Conservation (phyloP, 2,113 vertebrate genomes). For the Ophthalmolycus amberensis region DNA sequence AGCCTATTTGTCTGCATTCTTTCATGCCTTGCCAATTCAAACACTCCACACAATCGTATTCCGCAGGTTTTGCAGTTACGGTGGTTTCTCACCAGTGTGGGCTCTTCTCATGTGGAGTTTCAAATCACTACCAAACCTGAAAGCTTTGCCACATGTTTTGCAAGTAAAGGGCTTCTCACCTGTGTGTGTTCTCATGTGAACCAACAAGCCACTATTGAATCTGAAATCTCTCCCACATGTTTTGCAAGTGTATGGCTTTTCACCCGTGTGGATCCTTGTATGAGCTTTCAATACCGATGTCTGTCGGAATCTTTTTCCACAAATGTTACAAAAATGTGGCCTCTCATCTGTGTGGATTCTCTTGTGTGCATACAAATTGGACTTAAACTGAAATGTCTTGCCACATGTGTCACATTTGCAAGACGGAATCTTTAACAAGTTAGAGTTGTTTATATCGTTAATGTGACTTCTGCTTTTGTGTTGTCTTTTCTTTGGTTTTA, state of each 20-base stretch:
- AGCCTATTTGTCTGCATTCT: background rate
- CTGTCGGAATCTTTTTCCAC: background rate
- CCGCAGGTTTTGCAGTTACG: background rate
- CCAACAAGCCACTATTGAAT: background rate
- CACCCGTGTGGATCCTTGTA: background rate
- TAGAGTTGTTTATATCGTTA: background rate
- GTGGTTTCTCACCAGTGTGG: background rate
- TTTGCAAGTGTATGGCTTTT: background rate
- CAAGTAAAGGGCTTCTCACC: background rate
- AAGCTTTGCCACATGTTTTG: background rate
- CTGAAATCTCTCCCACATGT: background rate
- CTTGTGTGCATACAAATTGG: background rate
- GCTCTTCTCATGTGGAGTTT: background rate
- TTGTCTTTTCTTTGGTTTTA: too few species aligned
- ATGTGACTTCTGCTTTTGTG: background rate
- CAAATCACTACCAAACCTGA: background rate
- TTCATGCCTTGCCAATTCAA: background rate
- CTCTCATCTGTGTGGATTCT: slow-evolving; percentile 16
- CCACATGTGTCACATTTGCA: background rate
- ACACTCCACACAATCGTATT: background rate
- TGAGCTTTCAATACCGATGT: background rate
- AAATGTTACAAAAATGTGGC: background rate
- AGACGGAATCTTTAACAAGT: background rate
- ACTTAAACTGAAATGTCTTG: background rate
- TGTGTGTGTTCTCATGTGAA: background rate